Conservation (phyloP, 2,113 vertebrate species). For the Bos javanicus region DNA sequence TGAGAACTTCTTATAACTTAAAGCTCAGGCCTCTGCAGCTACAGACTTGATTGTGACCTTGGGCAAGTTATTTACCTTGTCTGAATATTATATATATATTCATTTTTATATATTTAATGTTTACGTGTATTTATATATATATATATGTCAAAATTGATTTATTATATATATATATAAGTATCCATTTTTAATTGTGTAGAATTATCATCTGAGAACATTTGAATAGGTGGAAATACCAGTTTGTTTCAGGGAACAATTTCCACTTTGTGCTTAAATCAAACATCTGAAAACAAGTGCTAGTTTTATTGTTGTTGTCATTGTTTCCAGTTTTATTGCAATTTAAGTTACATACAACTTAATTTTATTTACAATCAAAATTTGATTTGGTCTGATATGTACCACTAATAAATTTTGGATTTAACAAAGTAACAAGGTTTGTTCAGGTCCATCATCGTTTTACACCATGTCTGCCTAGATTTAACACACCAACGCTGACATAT, state of each 20-base stretch:
- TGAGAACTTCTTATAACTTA: background rate
- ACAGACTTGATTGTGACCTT: background rate
- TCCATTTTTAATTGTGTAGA: background rate
- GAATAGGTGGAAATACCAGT: background rate
- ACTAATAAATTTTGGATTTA: background rate
- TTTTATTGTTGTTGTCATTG: background rate
- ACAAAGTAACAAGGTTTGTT: background rate
- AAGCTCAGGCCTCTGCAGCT: background rate
- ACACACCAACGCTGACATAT: background rate
- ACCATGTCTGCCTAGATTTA: background rate
- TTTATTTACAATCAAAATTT: background rate
- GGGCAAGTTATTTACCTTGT: background rate
- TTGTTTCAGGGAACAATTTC: background rate
- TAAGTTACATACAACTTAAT: background rate
- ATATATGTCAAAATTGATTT: background rate
- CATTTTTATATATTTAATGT: background rate
- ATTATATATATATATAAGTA: background rate
- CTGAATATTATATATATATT: background rate
- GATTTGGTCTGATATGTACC: background rate
- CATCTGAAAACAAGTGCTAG: background rate
- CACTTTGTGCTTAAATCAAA: background rate
- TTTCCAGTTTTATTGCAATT: background rate
- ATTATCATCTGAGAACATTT: background rate
- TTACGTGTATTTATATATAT: background rate
- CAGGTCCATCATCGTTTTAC: background rate